phyloP scores from a whole-genome alignment of 2,888 invertebrate species.

The Alcis repandata region DNA sequence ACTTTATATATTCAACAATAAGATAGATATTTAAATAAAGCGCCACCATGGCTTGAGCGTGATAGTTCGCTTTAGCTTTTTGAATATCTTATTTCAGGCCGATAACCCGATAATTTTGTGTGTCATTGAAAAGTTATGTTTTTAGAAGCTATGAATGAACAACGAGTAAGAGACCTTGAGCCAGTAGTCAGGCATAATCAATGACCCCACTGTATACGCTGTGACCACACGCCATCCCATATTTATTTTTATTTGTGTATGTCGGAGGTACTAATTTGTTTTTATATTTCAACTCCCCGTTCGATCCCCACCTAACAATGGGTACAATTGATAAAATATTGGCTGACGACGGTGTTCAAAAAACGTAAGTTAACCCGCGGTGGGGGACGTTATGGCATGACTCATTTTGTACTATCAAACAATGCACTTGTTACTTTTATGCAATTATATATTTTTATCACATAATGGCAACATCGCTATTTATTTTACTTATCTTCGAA shows the following conservation, averaged over 20 bases:
- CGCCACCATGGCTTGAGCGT: no score
- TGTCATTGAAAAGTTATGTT: no score
- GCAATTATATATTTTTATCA: constrained; percentile 47
- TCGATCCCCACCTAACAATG: constrained; percentile 80
- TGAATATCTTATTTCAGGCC: no score
- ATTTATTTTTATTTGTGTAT: constrained; percentile 57
- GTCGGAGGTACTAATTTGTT: constrained; percentile 82
- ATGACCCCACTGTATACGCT: constrained; percentile 25
- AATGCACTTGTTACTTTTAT: constrained; percentile 53
- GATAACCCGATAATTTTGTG: no score
- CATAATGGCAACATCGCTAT: constrained; percentile 39
- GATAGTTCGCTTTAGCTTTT: no score
- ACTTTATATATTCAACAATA: not conserved
- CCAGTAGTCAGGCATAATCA: not conserved
- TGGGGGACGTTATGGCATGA: constrained; percentile 70
- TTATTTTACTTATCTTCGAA: constrained; percentile 37
- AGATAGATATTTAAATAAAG: not conserved
- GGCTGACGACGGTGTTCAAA: constrained; percentile 67
- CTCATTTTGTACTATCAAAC: constrained; percentile 56
- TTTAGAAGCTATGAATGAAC: no score
- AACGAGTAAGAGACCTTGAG: not conserved
- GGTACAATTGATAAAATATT: constrained; percentile 74
- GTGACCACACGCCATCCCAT: constrained; percentile 52
- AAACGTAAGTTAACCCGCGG: constrained; percentile 77
- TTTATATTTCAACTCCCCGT: constrained; percentile 78